These are phyloP conservation scores for Oligia fasciuncula DNA, from an alignment of 2,888 invertebrate species.

Conservation along the genomic window DNA sequence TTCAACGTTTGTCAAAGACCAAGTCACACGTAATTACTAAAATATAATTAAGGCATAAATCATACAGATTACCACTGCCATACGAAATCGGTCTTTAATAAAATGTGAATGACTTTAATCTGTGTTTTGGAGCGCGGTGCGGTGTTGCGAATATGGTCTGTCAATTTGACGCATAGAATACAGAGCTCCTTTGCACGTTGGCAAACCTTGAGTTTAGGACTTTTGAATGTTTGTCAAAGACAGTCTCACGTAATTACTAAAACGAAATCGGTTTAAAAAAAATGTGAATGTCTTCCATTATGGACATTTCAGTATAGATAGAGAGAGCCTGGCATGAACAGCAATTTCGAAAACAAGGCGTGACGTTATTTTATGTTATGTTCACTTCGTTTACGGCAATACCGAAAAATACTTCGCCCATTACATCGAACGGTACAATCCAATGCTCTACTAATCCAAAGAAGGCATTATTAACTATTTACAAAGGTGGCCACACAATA, in stretches of 20 bases:
- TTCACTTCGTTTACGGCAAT: not conserved
- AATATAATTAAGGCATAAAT: not conserved
- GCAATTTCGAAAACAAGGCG: not conserved
- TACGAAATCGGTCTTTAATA: not conserved
- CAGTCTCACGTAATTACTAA: not conserved
- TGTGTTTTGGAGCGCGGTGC: too few species aligned
- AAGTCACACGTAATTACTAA: not conserved
- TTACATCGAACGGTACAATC: not conserved
- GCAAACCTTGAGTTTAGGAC: too few species aligned
- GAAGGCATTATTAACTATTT: conserved; percentile 42
- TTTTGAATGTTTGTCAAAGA: too few species aligned
- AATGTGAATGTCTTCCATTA: not conserved
- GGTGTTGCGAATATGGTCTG: too few species aligned
- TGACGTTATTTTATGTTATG: not conserved
- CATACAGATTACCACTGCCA: not conserved
- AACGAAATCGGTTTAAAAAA: not conserved
- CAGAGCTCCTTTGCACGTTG: too few species aligned
- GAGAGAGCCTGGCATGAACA: not conserved
- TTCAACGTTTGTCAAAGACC: too few species aligned
- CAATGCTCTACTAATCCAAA: conserved; percentile 1
- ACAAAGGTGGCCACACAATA: conserved; percentile 32
- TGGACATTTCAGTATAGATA: not conserved
- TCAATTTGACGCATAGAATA: too few species aligned
- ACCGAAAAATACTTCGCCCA: not conserved
- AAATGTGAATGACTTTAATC: not conserved